Base-by-base conservation (phyloP, 2,888 invertebrate species). In the Campopleginae sp. region DNA sequence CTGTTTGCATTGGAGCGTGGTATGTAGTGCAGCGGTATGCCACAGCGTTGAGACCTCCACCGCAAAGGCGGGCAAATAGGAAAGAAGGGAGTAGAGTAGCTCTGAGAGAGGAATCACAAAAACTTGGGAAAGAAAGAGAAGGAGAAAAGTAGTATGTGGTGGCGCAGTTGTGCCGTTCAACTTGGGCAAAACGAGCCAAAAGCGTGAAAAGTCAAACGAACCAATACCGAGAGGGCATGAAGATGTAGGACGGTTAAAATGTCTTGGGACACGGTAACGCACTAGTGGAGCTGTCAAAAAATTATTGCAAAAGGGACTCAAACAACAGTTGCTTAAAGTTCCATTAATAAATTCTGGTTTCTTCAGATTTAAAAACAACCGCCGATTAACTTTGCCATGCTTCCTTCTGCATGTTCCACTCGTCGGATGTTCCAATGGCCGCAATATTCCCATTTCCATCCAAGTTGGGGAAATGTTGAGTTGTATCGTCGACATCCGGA, bases 1-100 rank as follows among this genome's bases (percentile, higher is more conserved):
- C 90, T 91, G 92, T 92, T 93, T 92, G 91, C 91, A 92, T 92
- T 90, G 82, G 82, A 72, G 86, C 87, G 76, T 79, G 80, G 78
- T 80, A 72, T 80, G 80, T 72, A 42, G 46, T 19, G 75, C 80
- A 58, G 66, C 74, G 87, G 68, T 68, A 65, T 48, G 80, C 77
- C 80, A 65, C 81, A 79, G 72, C 66, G 80, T 72, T 72, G 84
- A 82, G 70, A 80, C 78, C 83, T 58, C 75, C 71, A 76, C 48
- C 74, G 71, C 76, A 77, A 66, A 77, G 71, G 70, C 86, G 78
- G 76, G 81, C 75, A 81, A 86, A 83, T 82, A 84, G 84, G 80
- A 79, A 80, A 80, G 76, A 76, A 71, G 78, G 71, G 58, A 58
- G 84, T 77, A 10, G 27, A 46, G 68, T 31, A 38, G 61, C 61